Conservation (phyloP, 2,797 vertebrate species). For the Chaenodraco wilsoni region DNA sequence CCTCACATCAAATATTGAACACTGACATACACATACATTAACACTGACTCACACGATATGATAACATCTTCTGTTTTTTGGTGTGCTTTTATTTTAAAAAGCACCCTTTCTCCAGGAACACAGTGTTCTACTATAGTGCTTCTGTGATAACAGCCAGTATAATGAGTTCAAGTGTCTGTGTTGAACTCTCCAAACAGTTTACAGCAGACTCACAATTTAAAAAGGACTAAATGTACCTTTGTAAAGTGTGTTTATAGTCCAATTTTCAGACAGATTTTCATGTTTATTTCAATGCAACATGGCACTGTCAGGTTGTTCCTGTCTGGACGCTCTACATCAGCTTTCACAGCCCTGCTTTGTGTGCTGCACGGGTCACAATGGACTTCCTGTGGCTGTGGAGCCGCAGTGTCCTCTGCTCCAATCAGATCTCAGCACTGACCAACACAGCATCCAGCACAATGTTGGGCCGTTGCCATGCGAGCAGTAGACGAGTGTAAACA, state of each 20-base stretch:
- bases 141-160: not conserved
- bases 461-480: conserved; percentile 52
- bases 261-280: not conserved
- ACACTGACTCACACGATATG: not conserved
- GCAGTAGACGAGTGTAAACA: conserved; percentile 46
- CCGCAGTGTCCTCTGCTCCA: conserved; percentile 43
- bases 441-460: conserved; percentile 37
- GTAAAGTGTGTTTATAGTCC: not conserved
- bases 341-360: conserved; percentile 45
- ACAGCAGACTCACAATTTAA: not conserved
- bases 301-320: conserved; percentile 6
- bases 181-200: not conserved
- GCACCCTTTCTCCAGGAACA: not conserved
- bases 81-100: not conserved
- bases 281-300: not conserved
- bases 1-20: not conserved
- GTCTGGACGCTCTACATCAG: conserved; percentile 16
- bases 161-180: not conserved
- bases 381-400: conserved; percentile 58
- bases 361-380: conserved; percentile 38
- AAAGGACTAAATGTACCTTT: not conserved
- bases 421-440: conserved; percentile 42
- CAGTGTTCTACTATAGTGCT: not conserved
- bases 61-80: not conserved
- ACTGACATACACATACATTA: not conserved